Evolutionary conservation across 2,888 invertebrate species (phyloP).

Genomic region (Uropetala carovei): DNA sequence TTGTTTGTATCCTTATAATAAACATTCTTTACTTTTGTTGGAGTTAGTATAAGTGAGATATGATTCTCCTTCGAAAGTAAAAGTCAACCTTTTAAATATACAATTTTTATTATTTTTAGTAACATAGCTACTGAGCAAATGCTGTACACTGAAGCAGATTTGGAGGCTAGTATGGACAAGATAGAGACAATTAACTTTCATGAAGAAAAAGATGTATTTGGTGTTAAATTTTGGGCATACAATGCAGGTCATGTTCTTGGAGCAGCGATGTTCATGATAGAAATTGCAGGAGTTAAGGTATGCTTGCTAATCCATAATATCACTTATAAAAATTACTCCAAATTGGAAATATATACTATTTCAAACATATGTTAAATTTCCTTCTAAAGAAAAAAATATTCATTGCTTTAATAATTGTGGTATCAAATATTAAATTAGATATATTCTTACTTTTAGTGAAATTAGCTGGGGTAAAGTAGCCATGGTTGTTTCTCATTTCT

Average conservation of each 20-base stretch:
- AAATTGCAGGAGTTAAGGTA: conserved; percentile 97
- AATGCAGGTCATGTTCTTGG: conserved; percentile 99
- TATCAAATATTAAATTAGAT: too few relatives aligned
- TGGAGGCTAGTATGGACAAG: conserved; percentile 98
- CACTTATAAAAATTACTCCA: background rate
- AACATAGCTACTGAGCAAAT: conserved; percentile 98
- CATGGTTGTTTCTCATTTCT: too few relatives aligned
- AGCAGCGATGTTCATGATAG: conserved; percentile 99
- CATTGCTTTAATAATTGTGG: background rate
- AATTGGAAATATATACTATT: background rate
- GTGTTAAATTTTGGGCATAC: conserved; percentile 98
- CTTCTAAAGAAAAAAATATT: background rate
- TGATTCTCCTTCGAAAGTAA: too few relatives aligned
- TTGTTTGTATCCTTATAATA: too few relatives aligned
- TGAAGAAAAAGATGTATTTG: conserved; percentile 97
- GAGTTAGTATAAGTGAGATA: too few relatives aligned
- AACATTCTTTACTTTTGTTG: too few relatives aligned
- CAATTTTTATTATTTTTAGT: conserved; percentile 75
- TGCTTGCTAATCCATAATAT: background rate
- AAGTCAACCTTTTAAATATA: too few relatives aligned
- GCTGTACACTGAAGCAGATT: conserved; percentile 97
- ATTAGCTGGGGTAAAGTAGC: too few relatives aligned
- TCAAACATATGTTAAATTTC: background rate
- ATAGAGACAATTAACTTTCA: conserved; percentile 99
- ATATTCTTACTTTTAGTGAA: too few relatives aligned